Base-by-base conservation (phyloP, 2,888 invertebrate genomes). In the Acanthococcus lagerstroemiae region DNA sequence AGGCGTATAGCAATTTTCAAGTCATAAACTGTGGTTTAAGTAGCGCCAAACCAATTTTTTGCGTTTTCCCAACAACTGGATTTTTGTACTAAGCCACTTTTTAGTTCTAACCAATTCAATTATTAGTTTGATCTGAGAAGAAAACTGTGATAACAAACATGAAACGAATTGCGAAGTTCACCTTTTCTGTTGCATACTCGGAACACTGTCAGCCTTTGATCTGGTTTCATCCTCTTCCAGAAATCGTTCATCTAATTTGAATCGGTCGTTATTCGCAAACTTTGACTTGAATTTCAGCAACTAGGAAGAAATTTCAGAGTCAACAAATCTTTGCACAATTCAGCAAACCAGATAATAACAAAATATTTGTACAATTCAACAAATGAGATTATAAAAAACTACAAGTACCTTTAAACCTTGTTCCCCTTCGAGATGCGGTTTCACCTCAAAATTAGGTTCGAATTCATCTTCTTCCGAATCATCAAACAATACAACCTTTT, bases 201-300 rank as follows among this genome's bases (percentile, higher is more conserved):
- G n/a, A n/a, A n/a, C n/a, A 37, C n/a, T 37, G 12, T 15, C 1
- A n/a, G 37, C n/a, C 3, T 44, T 67, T 52, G 63, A 52, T 26
- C 37, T 50, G 5, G 44, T 44, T 50, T 67, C 67, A 46, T 66
- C 60, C 15, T 55, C 66, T n/a, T 69, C 67, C 27, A 66, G 66
- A 66, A 69, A 69, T 26, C 67, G 61, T 54, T 67, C 57, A 7
- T 67, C 63, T 60, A 69, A 44, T 21, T 58, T 21, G 45, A 69
- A 69, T 26, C 69, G 61, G n/a, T 66, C 58, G 57, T 69, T 67
- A 25, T 65, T 65, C 4, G 67, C 25, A 21, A 50, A 52, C 46
- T 27, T 57, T 30, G 67, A n/a, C 27, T 60, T 67, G 61, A 67
- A 57, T 55, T 67, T 58, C 50, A 61, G 45, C n/a, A n/a, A n/a